A percentile compares a stretch with the other conserved stretches of the same genome.
Conservation (phyloP, 2,797 vertebrate genomes). For the Rachycentron canadum region DNA sequence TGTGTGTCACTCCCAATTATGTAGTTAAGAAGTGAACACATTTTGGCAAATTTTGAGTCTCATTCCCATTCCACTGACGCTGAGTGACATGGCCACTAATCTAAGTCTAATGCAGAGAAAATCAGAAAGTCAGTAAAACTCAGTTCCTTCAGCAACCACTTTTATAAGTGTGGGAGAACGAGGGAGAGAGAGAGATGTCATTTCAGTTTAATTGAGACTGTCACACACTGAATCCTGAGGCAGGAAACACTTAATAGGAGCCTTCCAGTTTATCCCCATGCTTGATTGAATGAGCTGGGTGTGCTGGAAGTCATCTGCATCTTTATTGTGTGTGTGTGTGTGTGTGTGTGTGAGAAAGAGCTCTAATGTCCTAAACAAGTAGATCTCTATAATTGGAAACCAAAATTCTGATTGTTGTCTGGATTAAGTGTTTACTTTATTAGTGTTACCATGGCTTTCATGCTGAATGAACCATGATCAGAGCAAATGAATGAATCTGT, state of each 20-base stretch:
- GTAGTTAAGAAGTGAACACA: neutral
- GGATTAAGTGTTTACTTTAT: conserved; percentile 7
- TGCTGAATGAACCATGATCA: conserved; percentile 37
- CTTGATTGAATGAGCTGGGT: conserved; percentile 60
- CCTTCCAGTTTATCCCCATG: conserved; percentile 52
- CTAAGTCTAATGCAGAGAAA: conserved; percentile 55
- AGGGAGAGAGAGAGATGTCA: conserved; percentile 45
- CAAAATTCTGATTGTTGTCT: neutral
- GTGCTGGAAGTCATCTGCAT: conserved; percentile 17
- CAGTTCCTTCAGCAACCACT: conserved; percentile 29
- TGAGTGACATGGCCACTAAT: conserved; percentile 69
- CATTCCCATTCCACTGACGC: conserved; percentile 25
- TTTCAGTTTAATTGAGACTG: conserved; percentile 71
- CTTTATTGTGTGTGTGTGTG: neutral
- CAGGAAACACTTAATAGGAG: conserved; percentile 66
- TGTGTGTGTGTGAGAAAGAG: neutral
- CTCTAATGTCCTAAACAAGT: neutral
- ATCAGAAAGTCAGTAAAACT: conserved; percentile 62
- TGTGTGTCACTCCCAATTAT: neutral
- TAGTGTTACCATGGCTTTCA: conserved; percentile 3
- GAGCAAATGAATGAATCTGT: conserved; percentile 69
- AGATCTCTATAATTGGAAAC: neutral
- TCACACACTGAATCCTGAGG: conserved; percentile 59
- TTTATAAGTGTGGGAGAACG: conserved; percentile 11
- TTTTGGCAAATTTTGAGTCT: conserved; percentile 13